Percentiles rank a stretch among this genome's conserved stretches.
phyloP scores from a whole-genome alignment of 2,888 invertebrate genomes.

The Xanthorhoe spadicearia region DNA sequence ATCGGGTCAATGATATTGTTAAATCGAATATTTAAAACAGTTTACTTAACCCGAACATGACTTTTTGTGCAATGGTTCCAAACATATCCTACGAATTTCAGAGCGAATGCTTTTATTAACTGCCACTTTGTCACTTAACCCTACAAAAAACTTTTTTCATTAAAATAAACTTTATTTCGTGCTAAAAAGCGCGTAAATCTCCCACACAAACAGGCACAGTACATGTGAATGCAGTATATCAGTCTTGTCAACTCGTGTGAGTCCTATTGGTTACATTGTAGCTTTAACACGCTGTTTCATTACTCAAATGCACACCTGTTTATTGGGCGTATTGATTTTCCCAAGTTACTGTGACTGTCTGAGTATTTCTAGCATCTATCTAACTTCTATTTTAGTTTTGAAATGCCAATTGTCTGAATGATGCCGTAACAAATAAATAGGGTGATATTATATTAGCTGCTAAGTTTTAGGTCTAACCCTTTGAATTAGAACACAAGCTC shows the following conservation, averaged over 20 bases:
- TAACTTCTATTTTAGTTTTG: not conserved
- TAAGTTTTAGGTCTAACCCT: no score
- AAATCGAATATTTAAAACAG: not conserved
- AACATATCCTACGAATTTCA: conserved; percentile 10
- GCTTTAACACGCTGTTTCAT: conserved; percentile 37
- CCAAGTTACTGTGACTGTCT: conserved; percentile 14
- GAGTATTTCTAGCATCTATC: conserved; percentile 13
- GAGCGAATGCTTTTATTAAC: conserved; percentile 9
- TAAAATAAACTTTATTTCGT: conserved; percentile 29
- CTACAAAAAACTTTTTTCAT: conserved; percentile 28
- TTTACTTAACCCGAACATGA: not conserved
- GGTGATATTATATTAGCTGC: not conserved
- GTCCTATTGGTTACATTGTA: conserved; percentile 34
- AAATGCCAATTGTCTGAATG: not conserved
- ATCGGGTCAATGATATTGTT: not conserved
- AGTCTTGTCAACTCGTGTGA: conserved; percentile 12
- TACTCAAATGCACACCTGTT: conserved; percentile 41
- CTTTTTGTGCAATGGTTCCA: not conserved
- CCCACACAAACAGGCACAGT: conserved; percentile 17
- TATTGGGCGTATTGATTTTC: conserved; percentile 41
- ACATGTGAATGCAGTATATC: conserved; percentile 25
- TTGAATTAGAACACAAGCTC: not conserved
- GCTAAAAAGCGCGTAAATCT: conserved; percentile 31
- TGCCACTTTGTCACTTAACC: conserved; percentile 13
- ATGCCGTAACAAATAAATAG: not conserved